These are phyloP conservation scores for Nestor notabilis DNA, from an alignment of 2,113 vertebrate species.

Conservation along the genomic window DNA sequence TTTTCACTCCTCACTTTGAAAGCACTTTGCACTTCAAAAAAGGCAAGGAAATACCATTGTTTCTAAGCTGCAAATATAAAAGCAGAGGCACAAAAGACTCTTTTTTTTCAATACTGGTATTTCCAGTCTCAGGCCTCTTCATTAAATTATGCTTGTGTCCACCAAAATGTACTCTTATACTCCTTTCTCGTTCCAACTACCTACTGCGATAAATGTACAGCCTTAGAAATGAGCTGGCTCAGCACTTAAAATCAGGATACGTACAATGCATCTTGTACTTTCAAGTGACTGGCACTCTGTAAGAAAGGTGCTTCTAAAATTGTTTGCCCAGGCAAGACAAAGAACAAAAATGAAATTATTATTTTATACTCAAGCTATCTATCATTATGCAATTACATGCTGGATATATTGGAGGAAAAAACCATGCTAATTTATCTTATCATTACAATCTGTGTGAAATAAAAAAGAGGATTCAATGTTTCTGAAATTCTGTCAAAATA, in stretches of 20 bases:
- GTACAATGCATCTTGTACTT: background rate
- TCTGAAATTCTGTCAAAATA: background rate
- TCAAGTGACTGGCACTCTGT: background rate
- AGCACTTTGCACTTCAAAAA: background rate
- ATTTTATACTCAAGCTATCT: background rate
- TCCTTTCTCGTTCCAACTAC: background rate
- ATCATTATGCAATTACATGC: background rate
- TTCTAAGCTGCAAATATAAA: background rate
- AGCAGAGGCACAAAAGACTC: background rate
- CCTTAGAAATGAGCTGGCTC: background rate
- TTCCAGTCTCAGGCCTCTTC: background rate
- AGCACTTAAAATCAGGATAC: background rate
- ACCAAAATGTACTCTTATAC: background rate
- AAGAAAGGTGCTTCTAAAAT: background rate
- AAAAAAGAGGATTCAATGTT: background rate
- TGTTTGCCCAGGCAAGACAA: background rate
- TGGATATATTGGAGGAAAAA: background rate
- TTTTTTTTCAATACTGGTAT: background rate
- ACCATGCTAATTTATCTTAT: background rate
- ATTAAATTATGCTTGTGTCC: background rate
- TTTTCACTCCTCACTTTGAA: background rate
- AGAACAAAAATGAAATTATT: background rate
- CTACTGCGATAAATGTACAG: background rate
- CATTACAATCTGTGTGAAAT: background rate
- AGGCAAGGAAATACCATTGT: background rate